Percentiles rank a stretch among this genome's conserved stretches.
Conservation (phyloP, 2,797 vertebrate species). For the Brotula barbata region DNA sequence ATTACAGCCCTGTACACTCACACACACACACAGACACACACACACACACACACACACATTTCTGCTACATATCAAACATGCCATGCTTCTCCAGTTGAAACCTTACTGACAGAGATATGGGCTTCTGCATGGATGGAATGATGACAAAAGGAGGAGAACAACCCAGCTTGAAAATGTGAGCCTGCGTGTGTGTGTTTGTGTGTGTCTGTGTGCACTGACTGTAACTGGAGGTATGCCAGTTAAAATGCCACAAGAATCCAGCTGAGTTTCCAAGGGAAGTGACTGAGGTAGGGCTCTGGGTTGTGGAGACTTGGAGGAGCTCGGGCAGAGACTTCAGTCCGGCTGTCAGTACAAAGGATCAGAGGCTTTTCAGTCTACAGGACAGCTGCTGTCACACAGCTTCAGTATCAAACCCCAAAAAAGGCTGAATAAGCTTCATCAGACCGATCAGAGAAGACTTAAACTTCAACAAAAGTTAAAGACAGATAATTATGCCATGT, state of each 20-base stretch:
- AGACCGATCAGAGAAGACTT: too few relatives aligned
- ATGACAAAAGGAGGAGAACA: constrained; percentile 13
- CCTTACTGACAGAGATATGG: background rate
- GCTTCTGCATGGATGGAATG: constrained; percentile 32
- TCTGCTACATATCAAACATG: background rate
- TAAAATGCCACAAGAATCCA: constrained; percentile 73
- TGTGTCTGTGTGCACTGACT: constrained; percentile 7
- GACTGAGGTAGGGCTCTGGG: constrained; percentile 20
- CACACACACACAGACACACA: background rate
- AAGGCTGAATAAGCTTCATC: too few relatives aligned
- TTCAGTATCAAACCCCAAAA: constrained; percentile 2
- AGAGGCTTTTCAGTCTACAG: constrained; percentile 32
- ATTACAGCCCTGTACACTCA: background rate
- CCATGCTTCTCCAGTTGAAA: constrained; percentile 19
- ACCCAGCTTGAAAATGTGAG: constrained; percentile 19
- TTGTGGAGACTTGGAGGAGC: constrained; percentile 56
- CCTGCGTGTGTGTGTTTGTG: background rate
- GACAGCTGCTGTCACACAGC: constrained; percentile 26
- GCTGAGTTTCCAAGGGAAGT: constrained; percentile 61
- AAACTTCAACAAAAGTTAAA: too few relatives aligned
- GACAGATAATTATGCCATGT: too few relatives aligned
- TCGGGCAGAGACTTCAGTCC: constrained; percentile 14
- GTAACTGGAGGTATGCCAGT: constrained; percentile 56
- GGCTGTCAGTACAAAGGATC: constrained; percentile 9
- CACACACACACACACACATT: constrained; percentile 3